Base-by-base conservation (phyloP, 2,113 vertebrate genomes). In the Rhombomys opimus region DNA sequence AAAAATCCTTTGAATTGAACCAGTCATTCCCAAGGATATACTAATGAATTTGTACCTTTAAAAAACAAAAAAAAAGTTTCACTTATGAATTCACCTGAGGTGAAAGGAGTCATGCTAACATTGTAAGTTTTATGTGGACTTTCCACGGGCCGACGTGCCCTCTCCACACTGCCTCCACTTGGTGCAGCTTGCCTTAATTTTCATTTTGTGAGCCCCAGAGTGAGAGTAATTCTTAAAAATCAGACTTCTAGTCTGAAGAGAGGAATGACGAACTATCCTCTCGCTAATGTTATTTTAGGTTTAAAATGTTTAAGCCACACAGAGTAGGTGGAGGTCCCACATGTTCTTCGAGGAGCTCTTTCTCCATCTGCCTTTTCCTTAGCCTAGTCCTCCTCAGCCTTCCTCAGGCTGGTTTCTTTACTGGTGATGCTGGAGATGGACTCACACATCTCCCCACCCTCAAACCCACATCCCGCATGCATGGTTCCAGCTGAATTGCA, bases 1-100 rank as follows among this genome's bases (percentile, higher is more conserved):
- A 98, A 98, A 90, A 98, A 96, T 97, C 95, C 97, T 98, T 98
- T 99, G 98, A 98, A 98, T 98, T 97, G 97, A 98, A 93, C 98
- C 98, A 98, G 96, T 96, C 20, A 0, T 98, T 98, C 97, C 97
- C 86, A 90, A 96, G 98, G 98, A 98, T 96, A 98, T 95, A 97
- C 96, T 98, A 98, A 98, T 97, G 98, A 98, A 98, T 98, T 98
- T 98, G 98, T 97, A 98, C 96, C 95, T 98, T 98, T 98, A 97
- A 98, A 92, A 97, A 97, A 85, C 86, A 41, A 32, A 61, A 65
- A 32, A 93, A 81, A 90, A 77, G 54, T 78, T 96, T 98, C 95
- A 95, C 96, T 98, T 98, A 98, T 97, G 96, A 97, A 96, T 97
- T 98, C 98, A 98, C 97, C 95, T 96, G 97, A 98, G 98, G 98